Evolutionary conservation across 1,140 invertebrate species (phyloP).

Genomic region (Epicauta chinensis): DNA sequence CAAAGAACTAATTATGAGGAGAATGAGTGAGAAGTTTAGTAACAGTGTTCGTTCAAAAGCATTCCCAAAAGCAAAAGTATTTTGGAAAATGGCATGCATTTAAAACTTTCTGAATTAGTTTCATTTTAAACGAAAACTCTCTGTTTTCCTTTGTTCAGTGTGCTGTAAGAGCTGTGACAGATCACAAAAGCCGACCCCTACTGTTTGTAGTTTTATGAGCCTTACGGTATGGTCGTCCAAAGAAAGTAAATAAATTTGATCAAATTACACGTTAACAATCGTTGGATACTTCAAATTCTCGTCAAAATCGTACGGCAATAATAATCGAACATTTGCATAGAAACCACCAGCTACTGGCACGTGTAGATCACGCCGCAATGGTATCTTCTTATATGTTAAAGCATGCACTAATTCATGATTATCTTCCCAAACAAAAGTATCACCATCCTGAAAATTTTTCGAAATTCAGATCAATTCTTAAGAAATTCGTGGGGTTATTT

Average conservation of each 20-base stretch:
- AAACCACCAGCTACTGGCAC: conserved; percentile 61
- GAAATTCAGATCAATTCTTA: conserved; percentile 1
- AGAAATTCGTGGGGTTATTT: neutral
- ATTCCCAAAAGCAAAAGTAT: too few species aligned
- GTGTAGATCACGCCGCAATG: conserved; percentile 53
- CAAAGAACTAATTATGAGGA: too few species aligned
- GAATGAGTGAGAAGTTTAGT: too few species aligned
- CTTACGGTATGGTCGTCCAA: too few species aligned
- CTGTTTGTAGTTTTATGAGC: too few species aligned
- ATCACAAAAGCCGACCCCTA: too few species aligned
- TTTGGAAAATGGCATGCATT: too few species aligned
- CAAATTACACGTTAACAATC: conserved; percentile 78
- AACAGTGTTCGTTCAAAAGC: too few species aligned
- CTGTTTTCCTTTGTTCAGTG: too few species aligned
- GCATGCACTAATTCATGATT: conserved; percentile 50
- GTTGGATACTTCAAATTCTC: conserved; percentile 70
- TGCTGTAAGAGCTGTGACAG: too few species aligned
- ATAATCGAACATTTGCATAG: conserved; percentile 61
- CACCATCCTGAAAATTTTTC: conserved; percentile 16
- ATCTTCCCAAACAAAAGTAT: conserved; percentile 52
- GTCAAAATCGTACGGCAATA: conserved; percentile 65
- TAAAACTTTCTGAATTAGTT: too few species aligned
- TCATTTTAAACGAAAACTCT: too few species aligned
- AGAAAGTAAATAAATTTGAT: neutral
- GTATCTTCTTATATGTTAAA: conserved; percentile 53